Evolutionary conservation across 2,888 invertebrate genomes (phyloP).

Genomic region (Andrena bicolor): DNA sequence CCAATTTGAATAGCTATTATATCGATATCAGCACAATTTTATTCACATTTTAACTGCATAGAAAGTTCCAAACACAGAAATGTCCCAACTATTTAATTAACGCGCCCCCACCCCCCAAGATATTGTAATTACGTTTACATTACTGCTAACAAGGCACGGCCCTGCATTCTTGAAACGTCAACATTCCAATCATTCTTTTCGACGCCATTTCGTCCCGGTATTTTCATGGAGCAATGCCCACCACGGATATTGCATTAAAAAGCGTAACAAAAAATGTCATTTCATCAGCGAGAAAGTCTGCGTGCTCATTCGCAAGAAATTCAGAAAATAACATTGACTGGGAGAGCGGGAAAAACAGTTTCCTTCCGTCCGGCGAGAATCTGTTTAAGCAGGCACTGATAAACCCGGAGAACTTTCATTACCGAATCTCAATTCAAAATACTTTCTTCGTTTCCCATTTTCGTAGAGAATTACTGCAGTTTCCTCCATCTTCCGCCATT

Average conservation of each 20-base stretch:
- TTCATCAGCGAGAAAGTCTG: background rate
- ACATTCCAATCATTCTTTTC: background rate
- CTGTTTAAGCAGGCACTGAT: background rate
- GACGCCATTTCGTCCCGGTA: background rate
- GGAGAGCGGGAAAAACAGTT: background rate
- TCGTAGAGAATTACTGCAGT: background rate
- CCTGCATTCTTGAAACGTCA: no score
- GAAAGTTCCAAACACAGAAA: background rate
- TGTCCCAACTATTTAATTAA: background rate
- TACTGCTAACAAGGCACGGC: conserved; percentile 4
- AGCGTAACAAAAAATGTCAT: no score
- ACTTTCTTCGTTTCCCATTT: background rate
- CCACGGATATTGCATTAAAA: background rate
- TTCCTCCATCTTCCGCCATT: background rate
- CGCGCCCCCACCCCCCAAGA: no score
- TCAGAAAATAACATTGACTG: background rate
- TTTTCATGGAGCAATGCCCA: background rate
- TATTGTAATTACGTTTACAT: background rate
- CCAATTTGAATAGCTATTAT: no score
- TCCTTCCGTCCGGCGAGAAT: no score
- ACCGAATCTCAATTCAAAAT: background rate
- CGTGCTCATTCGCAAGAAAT: background rate
- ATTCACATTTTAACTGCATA: background rate
- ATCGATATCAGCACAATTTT: background rate
- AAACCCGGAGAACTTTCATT: background rate